These are phyloP conservation scores for Fukomys damarensis DNA, from an alignment of 2,113 vertebrate species.

Conservation along the genomic window DNA sequence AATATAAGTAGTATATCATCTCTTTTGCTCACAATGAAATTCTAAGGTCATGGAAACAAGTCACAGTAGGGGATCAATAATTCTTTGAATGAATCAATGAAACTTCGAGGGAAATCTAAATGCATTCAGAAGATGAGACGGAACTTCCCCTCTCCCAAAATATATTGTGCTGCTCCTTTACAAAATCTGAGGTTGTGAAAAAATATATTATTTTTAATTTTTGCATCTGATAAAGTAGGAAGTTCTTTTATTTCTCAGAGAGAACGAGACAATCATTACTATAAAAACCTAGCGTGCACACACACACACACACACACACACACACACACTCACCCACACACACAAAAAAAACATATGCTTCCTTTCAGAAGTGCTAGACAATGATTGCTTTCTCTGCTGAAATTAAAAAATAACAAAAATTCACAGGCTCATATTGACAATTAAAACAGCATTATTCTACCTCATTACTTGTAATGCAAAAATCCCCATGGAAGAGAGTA, in stretches of 20 bases:
- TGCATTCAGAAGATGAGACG: not conserved
- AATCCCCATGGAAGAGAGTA: slow-evolving; percentile 56
- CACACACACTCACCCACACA: too few species aligned
- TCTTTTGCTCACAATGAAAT: not conserved
- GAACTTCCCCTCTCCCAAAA: not conserved
- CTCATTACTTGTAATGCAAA: slow-evolving; percentile 62
- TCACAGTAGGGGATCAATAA: not conserved
- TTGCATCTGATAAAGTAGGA: not conserved
- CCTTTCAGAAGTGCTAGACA: not conserved
- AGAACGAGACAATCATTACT: not conserved
- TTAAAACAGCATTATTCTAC: slow-evolving; percentile 26
- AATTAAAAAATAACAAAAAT: slow-evolving; percentile 52
- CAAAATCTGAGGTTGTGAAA: not conserved
- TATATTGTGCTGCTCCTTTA: not conserved
- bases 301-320: too few species aligned
- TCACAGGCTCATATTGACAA: slow-evolving; percentile 36
- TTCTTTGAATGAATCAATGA: not conserved
- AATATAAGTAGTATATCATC: not conserved
- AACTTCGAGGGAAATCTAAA: not conserved
- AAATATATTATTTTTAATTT: not conserved
- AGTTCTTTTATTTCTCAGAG: not conserved
- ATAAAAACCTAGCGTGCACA: not conserved
- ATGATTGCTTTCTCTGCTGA: slow-evolving; percentile 4
- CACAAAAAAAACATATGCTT: not conserved
- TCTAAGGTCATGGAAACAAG: not conserved